phyloP scores from a whole-genome alignment of 2,888 invertebrate genomes.

The Mesoligia furuncula region DNA sequence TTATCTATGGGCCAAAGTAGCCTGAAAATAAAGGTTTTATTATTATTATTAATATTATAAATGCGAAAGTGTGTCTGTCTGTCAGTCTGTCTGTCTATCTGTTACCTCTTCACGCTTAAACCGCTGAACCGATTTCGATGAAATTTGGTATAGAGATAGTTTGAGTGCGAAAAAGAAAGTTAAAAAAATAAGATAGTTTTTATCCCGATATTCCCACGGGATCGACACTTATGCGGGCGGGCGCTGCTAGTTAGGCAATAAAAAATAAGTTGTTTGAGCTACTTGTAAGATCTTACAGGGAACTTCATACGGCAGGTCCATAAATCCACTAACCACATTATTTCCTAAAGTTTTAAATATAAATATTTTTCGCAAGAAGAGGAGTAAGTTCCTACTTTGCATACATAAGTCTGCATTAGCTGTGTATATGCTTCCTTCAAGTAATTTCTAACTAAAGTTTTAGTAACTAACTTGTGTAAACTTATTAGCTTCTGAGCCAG shows the following conservation, averaged over 20 bases:
- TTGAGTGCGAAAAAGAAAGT: too few relatives aligned
- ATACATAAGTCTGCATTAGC: slow-evolving; percentile 24
- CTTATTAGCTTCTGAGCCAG: slow-evolving; percentile 3
- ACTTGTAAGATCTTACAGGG: neutral
- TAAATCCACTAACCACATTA: neutral
- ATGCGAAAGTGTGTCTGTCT: too few relatives aligned
- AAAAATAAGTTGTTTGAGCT: neutral
- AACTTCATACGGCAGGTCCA: neutral
- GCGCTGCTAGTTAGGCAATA: neutral
- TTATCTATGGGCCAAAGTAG: too few relatives aligned
- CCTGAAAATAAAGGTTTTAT: too few relatives aligned
- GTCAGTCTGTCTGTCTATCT: too few relatives aligned
- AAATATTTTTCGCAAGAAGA: neutral
- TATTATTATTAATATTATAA: too few relatives aligned
- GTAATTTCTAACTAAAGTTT: slow-evolving; percentile 33
- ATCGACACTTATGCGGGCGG: too few relatives aligned
- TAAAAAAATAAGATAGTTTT: too few relatives aligned
- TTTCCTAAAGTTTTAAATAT: neutral
- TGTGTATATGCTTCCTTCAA: neutral
- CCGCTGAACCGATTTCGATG: too few relatives aligned
- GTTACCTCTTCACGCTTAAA: too few relatives aligned
- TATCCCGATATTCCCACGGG: too few relatives aligned
- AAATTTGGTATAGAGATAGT: too few relatives aligned
- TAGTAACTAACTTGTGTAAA: slow-evolving; percentile 7
- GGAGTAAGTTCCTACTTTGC: neutral